These are phyloP conservation scores for Catharus minimus DNA, from an alignment of 2,113 vertebrate genomes.

Conservation along the genomic window DNA sequence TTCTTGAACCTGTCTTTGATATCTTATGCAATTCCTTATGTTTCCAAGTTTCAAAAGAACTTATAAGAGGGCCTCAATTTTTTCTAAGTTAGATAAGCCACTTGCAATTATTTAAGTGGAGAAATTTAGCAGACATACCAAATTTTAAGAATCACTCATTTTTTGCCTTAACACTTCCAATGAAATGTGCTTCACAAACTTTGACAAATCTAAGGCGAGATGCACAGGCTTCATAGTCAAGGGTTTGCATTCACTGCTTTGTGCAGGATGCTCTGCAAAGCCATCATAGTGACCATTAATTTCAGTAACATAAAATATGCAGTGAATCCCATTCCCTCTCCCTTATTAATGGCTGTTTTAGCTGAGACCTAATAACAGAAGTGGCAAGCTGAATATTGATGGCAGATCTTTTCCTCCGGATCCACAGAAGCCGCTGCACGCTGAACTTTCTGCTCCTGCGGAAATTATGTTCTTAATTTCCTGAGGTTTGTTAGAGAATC, in stretches of 20 bases:
- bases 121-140: not conserved
- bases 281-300: not conserved
- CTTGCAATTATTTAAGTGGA: not conserved
- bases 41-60: not conserved
- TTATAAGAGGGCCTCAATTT: not conserved
- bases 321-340: not conserved
- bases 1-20: not conserved
- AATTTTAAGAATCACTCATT: not conserved
- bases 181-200: not conserved
- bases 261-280: not conserved
- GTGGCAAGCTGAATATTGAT: not conserved
- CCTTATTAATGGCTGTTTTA: slow-evolving; percentile 1
- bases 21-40: not conserved
- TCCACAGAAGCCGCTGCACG: not conserved
- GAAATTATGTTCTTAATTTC: slow-evolving; percentile 29
- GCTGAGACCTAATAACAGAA: not conserved
- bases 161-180: not conserved
- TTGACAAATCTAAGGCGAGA: slow-evolving; percentile 7
- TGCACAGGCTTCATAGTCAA: not conserved
- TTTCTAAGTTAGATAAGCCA: not conserved
- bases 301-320: slow-evolving; percentile 40
- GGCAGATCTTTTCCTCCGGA: not conserved
- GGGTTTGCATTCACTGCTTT: not conserved
- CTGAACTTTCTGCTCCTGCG: not conserved
- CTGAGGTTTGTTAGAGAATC: not conserved